Percentiles rank a stretch among this genome's conserved stretches.
Evolutionary conservation across 2,797 vertebrate species (phyloP).

Genomic region (Cossypha dichroa): DNA sequence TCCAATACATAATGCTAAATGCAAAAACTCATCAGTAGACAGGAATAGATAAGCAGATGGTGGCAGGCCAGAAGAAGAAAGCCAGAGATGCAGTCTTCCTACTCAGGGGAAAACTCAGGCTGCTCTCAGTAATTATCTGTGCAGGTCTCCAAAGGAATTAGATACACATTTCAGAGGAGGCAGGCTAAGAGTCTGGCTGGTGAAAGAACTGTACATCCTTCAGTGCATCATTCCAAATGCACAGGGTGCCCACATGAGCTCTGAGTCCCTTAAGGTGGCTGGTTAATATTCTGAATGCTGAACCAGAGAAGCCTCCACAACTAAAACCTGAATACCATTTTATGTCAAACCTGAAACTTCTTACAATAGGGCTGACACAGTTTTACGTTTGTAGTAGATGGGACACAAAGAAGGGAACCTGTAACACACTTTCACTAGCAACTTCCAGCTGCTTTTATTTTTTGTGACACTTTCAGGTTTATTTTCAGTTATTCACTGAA

Average conservation of each 20-base stretch:
- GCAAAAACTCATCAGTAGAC: not conserved
- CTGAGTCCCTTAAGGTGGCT: not conserved
- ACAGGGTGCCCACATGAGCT: rapidly evolving
- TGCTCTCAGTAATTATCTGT: constrained; percentile 11
- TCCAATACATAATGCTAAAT: not conserved
- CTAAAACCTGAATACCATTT: not conserved
- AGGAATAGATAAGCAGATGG: constrained; percentile 2
- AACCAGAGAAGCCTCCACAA: not conserved
- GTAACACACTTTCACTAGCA: not conserved
- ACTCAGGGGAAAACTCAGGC: not conserved
- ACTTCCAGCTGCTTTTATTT: not conserved
- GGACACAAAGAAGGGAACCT: not conserved
- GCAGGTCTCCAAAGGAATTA: not conserved
- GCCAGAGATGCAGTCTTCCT: not conserved
- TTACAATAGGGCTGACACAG: not conserved
- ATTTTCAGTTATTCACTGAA: not conserved
- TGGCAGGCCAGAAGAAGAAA: constrained; percentile 18
- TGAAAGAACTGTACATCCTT: not conserved
- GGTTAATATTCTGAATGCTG: not conserved
- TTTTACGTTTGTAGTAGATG: not conserved
- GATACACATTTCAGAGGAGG: not conserved
- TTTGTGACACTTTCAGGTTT: not conserved
- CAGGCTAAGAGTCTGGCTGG: not conserved
- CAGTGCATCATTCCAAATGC: not conserved
- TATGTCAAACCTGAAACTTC: not conserved